These are phyloP conservation scores for Laodelphax striatellus DNA, from an alignment of 1,140 invertebrate genomes.

Conservation along the genomic window DNA sequence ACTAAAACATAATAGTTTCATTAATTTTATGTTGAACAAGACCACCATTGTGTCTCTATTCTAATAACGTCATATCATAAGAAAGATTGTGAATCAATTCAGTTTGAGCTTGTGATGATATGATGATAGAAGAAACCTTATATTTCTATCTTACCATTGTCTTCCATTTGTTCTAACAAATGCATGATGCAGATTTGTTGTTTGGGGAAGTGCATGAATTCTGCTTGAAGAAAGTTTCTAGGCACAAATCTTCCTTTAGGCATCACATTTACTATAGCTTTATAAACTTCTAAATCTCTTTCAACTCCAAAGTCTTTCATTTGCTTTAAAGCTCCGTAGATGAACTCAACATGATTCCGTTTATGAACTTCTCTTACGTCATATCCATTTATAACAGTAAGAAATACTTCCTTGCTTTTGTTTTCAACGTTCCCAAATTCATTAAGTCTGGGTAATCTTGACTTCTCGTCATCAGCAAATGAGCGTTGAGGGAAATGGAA, in stretches of 20 bases:
- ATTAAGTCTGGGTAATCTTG: conserved; percentile 2
- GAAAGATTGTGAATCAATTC: no score
- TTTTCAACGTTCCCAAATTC: conserved; percentile 31
- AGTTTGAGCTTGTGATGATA: no score
- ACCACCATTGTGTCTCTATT: no score
- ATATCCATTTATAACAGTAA: conserved; percentile 63
- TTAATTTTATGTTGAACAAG: no score
- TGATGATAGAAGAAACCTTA: no score
- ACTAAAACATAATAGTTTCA: no score
- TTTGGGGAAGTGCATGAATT: conserved; percentile 86
- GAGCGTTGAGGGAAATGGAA: no score
- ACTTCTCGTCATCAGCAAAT: neutral
- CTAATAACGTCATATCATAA: no score
- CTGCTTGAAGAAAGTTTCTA: conserved; percentile 64
- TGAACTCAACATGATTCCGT: conserved; percentile 85
- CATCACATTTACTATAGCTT: conserved; percentile 77
- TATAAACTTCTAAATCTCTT: conserved; percentile 85
- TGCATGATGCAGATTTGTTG: conserved; percentile 87
- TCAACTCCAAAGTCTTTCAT: conserved; percentile 87
- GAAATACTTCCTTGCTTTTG: conserved; percentile 61
- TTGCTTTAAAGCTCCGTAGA: conserved; percentile 72
- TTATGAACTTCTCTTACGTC: conserved; percentile 43
- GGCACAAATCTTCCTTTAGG: conserved; percentile 86
- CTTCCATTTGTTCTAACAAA: conserved; percentile 82
- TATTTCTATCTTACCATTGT: conserved; percentile 49